phyloP scores from a whole-genome alignment of 2,113 vertebrate genomes.

The Spheniscus mendiculus region DNA sequence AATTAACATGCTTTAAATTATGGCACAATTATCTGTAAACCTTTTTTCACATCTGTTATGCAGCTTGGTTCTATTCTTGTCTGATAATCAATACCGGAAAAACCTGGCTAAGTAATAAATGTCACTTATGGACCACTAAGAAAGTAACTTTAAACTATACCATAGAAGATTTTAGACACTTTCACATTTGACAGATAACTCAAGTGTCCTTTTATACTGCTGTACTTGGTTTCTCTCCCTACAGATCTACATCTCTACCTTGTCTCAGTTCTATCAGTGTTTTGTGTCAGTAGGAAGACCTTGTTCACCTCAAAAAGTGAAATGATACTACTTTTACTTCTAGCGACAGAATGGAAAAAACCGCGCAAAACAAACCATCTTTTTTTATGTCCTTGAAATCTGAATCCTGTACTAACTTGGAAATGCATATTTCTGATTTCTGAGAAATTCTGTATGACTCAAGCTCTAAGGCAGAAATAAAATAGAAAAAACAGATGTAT shows the following conservation, averaged over 20 bases:
- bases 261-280: background rate
- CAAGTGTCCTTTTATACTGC: background rate
- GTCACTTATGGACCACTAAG: background rate
- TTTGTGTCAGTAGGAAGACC: background rate
- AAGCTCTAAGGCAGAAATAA: background rate
- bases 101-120: background rate
- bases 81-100: background rate
- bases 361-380: background rate
- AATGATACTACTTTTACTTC: background rate
- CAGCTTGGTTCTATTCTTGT: background rate
- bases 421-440: constrained; percentile 41
- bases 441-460: constrained; percentile 31
- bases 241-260: background rate
- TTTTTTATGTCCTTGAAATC: background rate
- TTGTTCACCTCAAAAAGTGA: background rate
- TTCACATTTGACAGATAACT: background rate
- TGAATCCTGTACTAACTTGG: background rate
- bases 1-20: background rate
- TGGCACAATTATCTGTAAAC: background rate
- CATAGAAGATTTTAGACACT: background rate
- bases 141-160: background rate
- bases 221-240: background rate
- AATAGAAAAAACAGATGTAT: background rate
- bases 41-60: background rate
- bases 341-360: background rate